phyloP scores from a whole-genome alignment of 2,888 invertebrate genomes.

The Rhagonycha fulva region DNA sequence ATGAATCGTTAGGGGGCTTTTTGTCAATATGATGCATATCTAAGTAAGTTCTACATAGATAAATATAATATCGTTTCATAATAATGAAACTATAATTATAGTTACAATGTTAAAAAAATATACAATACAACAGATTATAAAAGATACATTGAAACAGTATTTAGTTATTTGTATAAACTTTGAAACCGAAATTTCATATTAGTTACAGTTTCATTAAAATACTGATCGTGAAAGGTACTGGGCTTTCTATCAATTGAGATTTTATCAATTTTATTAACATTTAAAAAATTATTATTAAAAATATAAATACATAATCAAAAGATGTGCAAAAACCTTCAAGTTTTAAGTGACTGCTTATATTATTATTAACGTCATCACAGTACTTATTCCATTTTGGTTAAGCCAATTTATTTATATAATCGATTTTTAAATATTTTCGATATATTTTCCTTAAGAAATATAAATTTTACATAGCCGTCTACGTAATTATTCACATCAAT shows the following conservation, averaged over 20 bases:
- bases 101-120: not conserved
- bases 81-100: not conserved
- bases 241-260: too few species aligned
- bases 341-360: conserved; percentile 10
- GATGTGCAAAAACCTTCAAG: not conserved
- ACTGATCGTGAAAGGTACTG: not conserved
- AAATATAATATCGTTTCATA: not conserved
- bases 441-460: not conserved
- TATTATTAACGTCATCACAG: conserved; percentile 1
- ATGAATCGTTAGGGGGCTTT: not conserved
- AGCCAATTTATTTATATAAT: conserved; percentile 12
- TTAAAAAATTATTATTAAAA: not conserved
- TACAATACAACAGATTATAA: not conserved
- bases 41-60: not conserved
- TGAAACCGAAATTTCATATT: not conserved
- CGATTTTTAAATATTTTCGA: not conserved
- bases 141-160: not conserved
- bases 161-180: not conserved
- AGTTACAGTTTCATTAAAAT: not conserved
- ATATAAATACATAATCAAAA: conserved; percentile 12
- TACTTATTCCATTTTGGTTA: conserved; percentile 5
- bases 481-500: not conserved
- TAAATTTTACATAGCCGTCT: not conserved
- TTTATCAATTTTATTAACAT: too few species aligned
- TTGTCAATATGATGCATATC: not conserved